Evolutionary conservation across 1,140 invertebrate species (phyloP), one percentile per base, ranked within the genome.

Genomic region (Chironomus tepperi): DNA sequence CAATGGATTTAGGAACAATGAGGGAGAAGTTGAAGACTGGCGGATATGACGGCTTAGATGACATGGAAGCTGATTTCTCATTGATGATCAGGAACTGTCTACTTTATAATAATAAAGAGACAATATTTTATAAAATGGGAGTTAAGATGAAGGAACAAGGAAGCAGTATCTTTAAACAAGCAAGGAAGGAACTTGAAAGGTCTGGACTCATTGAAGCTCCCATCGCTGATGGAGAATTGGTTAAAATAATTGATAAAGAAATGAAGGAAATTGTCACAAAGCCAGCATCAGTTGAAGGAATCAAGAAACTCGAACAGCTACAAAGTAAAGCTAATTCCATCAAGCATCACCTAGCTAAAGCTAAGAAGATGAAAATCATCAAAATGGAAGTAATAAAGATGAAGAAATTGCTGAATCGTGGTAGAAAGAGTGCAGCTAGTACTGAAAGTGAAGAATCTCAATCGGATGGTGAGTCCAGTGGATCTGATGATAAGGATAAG

Each of bases 1-100:
- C 97, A 0, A 99, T 99, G 96, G 97, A 98, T 83, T 87, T 98
- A 57, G 92, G 93, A 70, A 98, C 96, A 0, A 98, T 99, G 93
- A 79, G 87, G 74, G 79, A 84, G 72, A 96, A 95, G 84, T 84
- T 96, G 12, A 89, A 93, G 73, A 83, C 86, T 43, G 90, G 92
- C 75, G 83, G 89, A 74, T 98, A 98, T 83, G 83, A 85, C 6
- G 89, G 87, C 21, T 84, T 98, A 57, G 88, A 91, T 74, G 87
- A 90, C 16, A 90, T 98, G 79, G 92, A 96, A 80, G 83, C 83
- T 0, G 97, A 99, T 84, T 98, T 98, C 80, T 89, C 92, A 78
- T 84, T 98, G 0, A 98, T 98, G 90, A 93, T 98, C 42, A 89
- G 89, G 74, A 99, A 98, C 81, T 99, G 97, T 81, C 85, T 97